These are phyloP conservation scores for Microcebus ravelobensis DNA, from an alignment of 2,113 vertebrate genomes.

Conservation along the genomic window DNA sequence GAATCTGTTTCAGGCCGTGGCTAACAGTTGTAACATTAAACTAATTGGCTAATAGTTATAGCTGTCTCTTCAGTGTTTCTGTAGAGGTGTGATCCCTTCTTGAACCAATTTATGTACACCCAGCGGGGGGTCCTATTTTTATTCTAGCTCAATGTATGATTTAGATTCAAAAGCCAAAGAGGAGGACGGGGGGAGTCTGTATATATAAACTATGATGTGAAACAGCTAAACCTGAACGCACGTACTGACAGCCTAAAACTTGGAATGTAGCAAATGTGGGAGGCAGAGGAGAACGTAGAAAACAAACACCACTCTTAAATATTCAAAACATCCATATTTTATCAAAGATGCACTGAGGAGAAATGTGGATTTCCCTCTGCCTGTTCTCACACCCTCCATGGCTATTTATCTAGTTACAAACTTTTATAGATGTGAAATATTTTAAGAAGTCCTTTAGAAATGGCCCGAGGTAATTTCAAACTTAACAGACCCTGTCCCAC, in stretches of 20 bases:
- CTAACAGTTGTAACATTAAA: constrained; percentile 79
- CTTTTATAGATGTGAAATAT: constrained; percentile 89
- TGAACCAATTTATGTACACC: constrained; percentile 81
- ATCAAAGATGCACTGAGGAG: constrained; percentile 45
- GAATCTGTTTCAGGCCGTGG: constrained; percentile 70
- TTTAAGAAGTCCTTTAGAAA: constrained; percentile 89
- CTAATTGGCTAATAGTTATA: constrained; percentile 84
- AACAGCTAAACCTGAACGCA: constrained; percentile 50
- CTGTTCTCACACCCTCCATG: constrained; percentile 75
- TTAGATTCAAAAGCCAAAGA: constrained; percentile 43
- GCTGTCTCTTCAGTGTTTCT: constrained; percentile 78
- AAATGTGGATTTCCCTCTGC: constrained; percentile 44
- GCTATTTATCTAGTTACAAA: constrained; percentile 88
- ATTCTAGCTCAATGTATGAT: constrained; percentile 76
- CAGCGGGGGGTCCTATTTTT: constrained; percentile 79
- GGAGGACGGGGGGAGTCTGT: not conserved
- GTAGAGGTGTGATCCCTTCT: constrained; percentile 79
- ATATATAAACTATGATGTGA: not conserved
- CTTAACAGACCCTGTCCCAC: constrained; percentile 94
- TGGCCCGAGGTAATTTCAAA: constrained; percentile 94
- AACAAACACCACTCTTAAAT: constrained; percentile 67
- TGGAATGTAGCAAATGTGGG: constrained; percentile 67
- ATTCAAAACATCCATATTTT: constrained; percentile 74
- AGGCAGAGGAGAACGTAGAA: constrained; percentile 69
- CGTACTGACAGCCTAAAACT: constrained; percentile 42